phyloP scores from a whole-genome alignment of 2,113 vertebrate genomes.

The Anas platyrhynchos region DNA sequence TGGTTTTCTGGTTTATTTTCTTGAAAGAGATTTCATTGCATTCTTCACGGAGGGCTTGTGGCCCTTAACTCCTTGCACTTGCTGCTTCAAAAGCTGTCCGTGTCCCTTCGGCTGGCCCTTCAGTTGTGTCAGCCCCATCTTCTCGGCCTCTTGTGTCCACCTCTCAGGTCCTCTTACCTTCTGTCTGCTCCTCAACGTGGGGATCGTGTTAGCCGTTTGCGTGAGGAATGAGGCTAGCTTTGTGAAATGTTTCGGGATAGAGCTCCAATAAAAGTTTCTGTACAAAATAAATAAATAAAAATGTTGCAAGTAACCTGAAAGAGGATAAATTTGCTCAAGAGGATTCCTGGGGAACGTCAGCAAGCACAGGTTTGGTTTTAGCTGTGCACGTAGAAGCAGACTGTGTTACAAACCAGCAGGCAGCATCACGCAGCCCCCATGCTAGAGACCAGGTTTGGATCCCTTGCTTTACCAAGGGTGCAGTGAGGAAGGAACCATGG shows the following conservation, averaged over 20 bases:
- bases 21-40: neutral
- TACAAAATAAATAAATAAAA: neutral
- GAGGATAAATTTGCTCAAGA: neutral
- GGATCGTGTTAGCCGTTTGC: neutral
- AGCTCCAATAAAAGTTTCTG: neutral
- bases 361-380: neutral
- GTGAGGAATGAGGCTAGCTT: neutral
- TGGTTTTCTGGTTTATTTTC: neutral
- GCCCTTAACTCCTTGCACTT: neutral
- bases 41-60: neutral
- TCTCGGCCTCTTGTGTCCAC: constrained; percentile 5
- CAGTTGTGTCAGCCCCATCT: neutral
- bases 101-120: neutral
- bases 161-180: neutral
- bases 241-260: neutral
- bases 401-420: neutral
- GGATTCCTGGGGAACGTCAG: neutral
- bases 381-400: neutral
- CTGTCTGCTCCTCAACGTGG: neutral
- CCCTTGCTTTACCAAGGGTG: neutral
- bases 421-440: rapidly evolving
- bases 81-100: neutral
- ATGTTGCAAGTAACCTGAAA: neutral
- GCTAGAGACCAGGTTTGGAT: neutral
- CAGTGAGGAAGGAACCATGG: neutral